These are phyloP conservation scores for Morpho achilles DNA, from an alignment of 2,888 invertebrate species.

Conservation along the genomic window DNA sequence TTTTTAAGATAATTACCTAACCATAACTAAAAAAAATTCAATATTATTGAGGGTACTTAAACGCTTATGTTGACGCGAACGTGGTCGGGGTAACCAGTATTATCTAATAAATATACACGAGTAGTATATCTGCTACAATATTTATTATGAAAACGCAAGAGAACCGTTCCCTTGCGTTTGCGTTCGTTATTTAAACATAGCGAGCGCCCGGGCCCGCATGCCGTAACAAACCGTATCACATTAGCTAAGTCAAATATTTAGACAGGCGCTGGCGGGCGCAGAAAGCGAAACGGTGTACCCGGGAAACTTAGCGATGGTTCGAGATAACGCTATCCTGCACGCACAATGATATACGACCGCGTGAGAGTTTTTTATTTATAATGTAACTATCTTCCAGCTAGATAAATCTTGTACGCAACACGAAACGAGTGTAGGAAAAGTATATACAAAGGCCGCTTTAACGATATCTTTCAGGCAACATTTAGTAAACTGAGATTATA, in stretches of 20 bases:
- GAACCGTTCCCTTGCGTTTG: background rate
- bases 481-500: no score
- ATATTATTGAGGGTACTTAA: no score
- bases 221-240: slow-evolving; percentile 36
- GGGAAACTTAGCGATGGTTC: slow-evolving; percentile 26
- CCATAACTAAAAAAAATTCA: no score
- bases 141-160: slow-evolving; percentile 19
- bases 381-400: no score
- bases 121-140: slow-evolving; percentile 11
- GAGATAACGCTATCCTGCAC: slow-evolving; percentile 15
- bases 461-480: no score
- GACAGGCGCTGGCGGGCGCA: slow-evolving; percentile 31
- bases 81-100: background rate
- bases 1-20: no score
- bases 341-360: background rate
- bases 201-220: slow-evolving; percentile 27
- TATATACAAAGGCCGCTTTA: no score
- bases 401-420: no score
- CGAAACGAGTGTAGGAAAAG: no score
- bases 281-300: slow-evolving; percentile 40
- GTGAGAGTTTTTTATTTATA: background rate
- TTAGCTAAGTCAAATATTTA: slow-evolving; percentile 59
- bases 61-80: no score
- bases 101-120: background rate
- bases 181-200: slow-evolving; percentile 1